These are phyloP conservation scores for Tetanocera ferruginea DNA, from an alignment of 2,888 invertebrate species.

Conservation along the genomic window DNA sequence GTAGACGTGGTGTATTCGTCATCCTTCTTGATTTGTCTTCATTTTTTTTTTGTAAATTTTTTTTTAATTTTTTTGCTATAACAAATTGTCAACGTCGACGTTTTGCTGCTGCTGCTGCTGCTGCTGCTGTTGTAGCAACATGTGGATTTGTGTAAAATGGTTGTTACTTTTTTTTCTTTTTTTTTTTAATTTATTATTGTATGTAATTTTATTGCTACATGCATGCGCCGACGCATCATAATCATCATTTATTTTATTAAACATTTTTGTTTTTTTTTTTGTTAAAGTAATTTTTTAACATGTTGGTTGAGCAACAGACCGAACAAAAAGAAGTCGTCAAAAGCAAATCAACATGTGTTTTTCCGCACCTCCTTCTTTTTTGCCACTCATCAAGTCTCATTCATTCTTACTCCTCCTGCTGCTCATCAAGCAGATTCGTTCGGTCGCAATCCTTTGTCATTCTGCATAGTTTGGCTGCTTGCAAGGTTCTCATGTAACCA, in stretches of 20 bases:
- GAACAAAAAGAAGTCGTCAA: slow-evolving; percentile 30
- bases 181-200: background rate
- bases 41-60: background rate
- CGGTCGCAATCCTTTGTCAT: slow-evolving; percentile 32
- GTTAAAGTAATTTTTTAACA: too few species aligned
- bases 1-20: background rate
- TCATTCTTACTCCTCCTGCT: background rate
- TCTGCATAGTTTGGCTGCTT: slow-evolving; percentile 17
- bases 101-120: background rate
- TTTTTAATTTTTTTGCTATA: background rate
- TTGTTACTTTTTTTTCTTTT: background rate
- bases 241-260: slow-evolving; percentile 35
- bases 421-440: background rate
- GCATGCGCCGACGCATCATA: slow-evolving; percentile 18
- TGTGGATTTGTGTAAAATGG: slow-evolving; percentile 13
- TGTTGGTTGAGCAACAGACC: background rate
- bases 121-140: slow-evolving; percentile 4
- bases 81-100: background rate
- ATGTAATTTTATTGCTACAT: background rate
- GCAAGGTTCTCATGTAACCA: slow-evolving; percentile 29
- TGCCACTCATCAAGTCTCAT: background rate
- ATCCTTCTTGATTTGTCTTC: background rate
- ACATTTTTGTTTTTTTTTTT: background rate
- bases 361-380: slow-evolving; percentile 18
- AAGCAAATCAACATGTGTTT: slow-evolving; percentile 37